Percentiles rank a stretch among this genome's conserved stretches.
These are phyloP conservation scores for Emydura subglobosa DNA, from an alignment of 2,113 vertebrate genomes.

Conservation along the genomic window DNA sequence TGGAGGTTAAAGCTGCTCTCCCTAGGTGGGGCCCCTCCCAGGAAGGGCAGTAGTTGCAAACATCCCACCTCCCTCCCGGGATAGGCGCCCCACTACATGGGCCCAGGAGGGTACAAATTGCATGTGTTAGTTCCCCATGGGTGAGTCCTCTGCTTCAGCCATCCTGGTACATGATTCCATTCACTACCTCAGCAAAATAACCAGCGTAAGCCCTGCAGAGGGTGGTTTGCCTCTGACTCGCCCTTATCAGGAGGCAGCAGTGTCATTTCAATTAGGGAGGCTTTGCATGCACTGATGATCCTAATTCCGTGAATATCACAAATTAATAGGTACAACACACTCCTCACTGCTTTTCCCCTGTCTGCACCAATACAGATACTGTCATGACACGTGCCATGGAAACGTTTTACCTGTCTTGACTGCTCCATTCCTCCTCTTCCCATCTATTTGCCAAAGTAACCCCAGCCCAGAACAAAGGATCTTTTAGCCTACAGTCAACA, in stretches of 20 bases:
- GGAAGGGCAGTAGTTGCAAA: neutral
- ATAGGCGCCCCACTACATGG: neutral
- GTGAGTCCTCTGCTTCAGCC: neutral
- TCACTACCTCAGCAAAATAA: neutral
- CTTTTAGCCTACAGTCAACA: neutral
- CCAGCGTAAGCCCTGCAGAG: neutral
- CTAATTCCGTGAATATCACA: neutral
- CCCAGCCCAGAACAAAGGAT: neutral
- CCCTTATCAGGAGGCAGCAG: neutral
- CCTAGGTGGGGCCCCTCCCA: neutral
- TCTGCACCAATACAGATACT: neutral
- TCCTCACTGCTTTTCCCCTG: neutral
- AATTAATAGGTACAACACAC: fast-evolving
- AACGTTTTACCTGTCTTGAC: neutral
- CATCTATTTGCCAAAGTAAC: neutral
- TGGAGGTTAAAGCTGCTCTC: neutral
- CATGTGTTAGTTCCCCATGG: neutral
- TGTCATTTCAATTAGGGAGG: neutral
- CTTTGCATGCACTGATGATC: neutral
- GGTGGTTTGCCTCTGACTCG: neutral
- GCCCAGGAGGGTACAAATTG: neutral
- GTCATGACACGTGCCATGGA: neutral
- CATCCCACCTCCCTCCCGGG: neutral
- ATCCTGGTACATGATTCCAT: neutral
- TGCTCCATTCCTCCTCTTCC: neutral